Conservation (phyloP, 2,888 invertebrate species). For the Steinernema carpocapsae region DNA sequence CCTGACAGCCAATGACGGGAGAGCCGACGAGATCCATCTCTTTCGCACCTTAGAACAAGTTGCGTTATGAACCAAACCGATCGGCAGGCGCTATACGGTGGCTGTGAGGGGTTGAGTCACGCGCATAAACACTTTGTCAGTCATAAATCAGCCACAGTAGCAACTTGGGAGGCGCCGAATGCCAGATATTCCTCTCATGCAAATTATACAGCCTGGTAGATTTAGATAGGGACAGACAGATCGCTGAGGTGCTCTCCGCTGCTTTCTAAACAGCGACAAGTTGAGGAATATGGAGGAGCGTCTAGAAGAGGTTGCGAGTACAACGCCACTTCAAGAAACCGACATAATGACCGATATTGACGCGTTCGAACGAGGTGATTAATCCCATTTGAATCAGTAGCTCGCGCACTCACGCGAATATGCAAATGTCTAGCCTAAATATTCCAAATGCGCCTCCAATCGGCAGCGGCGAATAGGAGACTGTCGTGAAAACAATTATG, state of each 20-base stretch:
- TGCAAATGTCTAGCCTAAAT: constrained; percentile 32
- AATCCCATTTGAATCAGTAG: constrained; percentile 28
- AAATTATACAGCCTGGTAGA: background rate
- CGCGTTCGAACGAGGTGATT: constrained; percentile 32
- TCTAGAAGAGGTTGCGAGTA: background rate
- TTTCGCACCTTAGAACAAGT: constrained; percentile 27
- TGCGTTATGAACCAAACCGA: constrained; percentile 3
- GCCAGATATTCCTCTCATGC: background rate
- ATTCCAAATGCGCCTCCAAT: constrained; percentile 24
- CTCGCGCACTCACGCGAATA: constrained; percentile 9
- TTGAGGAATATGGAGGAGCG: background rate
- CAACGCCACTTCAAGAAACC: constrained; percentile 26
- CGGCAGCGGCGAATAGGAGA: constrained; percentile 18
- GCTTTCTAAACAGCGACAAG: background rate
- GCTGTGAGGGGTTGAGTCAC: constrained; percentile 3
- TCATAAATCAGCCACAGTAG: background rate
- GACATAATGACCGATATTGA: constrained; percentile 29
- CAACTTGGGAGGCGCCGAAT: background rate
- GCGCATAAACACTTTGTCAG: constrained; percentile 27
- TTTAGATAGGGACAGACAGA: background rate
- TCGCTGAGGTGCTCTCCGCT: background rate
- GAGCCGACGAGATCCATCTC: background rate
- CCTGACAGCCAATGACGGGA: background rate
- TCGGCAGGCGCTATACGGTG: background rate
- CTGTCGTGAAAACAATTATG: background rate